A percentile compares a stretch with the other conserved stretches of the same genome.
phyloP scores from a whole-genome alignment of 2,888 invertebrate species.

The Entomobrya proxima region DNA sequence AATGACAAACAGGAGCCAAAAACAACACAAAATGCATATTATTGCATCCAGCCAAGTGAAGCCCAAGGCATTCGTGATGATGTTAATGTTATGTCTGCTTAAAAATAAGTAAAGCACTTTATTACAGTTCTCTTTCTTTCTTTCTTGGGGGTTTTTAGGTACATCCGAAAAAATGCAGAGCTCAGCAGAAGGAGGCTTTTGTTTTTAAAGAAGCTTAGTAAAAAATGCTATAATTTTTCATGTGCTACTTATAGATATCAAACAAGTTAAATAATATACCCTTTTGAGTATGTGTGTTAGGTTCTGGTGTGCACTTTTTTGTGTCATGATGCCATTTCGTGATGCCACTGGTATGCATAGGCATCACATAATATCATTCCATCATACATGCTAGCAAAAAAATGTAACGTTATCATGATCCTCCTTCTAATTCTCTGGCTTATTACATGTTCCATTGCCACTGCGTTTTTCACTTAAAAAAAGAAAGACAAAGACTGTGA shows the following conservation, averaged over 20 bases:
- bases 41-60: conserved; percentile 18
- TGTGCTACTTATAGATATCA: neutral
- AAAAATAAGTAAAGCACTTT: neutral
- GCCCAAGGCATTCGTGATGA: neutral
- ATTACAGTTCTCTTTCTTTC: neutral
- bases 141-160: neutral
- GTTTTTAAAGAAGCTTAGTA: neutral
- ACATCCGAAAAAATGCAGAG: neutral
- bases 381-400: too few species aligned
- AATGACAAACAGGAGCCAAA: conserved; percentile 10
- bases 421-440: too few species aligned
- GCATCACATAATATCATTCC: too few species aligned
- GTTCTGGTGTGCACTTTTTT: too few species aligned
- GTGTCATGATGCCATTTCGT: neutral
- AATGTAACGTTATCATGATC: too few species aligned
- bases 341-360: too few species aligned
- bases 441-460: too few species aligned
- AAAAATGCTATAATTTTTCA: conserved; percentile 9
- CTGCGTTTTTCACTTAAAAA: too few species aligned
- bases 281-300: too few species aligned
- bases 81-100: neutral
- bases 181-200: neutral
- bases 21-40: conserved; percentile 10
- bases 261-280: neutral
- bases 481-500: too few species aligned